A percentile compares a stretch with the other conserved stretches of the same genome.
phyloP scores from a whole-genome alignment of 2,888 invertebrate species.

The Oscheius onirici region DNA sequence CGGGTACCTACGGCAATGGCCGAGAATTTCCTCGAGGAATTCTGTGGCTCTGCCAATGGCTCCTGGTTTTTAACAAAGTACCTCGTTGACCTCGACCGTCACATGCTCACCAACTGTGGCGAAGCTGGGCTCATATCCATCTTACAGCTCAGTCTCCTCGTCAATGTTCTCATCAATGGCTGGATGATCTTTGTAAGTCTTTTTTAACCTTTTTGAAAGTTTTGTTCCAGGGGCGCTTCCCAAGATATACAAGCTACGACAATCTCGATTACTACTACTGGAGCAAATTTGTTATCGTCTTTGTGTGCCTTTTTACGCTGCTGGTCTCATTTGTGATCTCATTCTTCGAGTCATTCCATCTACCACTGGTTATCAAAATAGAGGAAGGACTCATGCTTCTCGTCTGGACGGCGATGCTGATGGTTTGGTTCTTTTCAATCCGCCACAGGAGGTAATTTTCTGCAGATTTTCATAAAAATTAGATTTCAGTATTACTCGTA shows the following conservation, averaged over 20 bases:
- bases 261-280: background rate
- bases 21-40: constrained; percentile 26
- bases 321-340: constrained; percentile 23
- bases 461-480: background rate
- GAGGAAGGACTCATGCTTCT: constrained; percentile 14
- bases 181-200: constrained; percentile 37
- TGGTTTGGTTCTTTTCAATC: constrained; percentile 16
- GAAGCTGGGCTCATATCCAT: constrained; percentile 44
- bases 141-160: constrained; percentile 47
- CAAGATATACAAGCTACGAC: constrained; percentile 11
- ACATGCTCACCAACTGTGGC: constrained; percentile 53
- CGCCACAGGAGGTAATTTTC: constrained; percentile 15
- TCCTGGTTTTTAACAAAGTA: constrained; percentile 36
- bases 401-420: constrained; percentile 23
- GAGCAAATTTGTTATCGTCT: constrained; percentile 3
- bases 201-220: background rate
- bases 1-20: constrained; percentile 11
- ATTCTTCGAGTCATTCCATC: background rate
- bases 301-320: background rate
- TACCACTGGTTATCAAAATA: background rate
- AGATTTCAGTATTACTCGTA: constrained; percentile 3
- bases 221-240: constrained; percentile 25
- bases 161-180: constrained; percentile 46
- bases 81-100: constrained; percentile 41
- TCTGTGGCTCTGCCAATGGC: constrained; percentile 37